phyloP scores from a whole-genome alignment of 2,888 invertebrate species.

The Brenthis hecate region DNA sequence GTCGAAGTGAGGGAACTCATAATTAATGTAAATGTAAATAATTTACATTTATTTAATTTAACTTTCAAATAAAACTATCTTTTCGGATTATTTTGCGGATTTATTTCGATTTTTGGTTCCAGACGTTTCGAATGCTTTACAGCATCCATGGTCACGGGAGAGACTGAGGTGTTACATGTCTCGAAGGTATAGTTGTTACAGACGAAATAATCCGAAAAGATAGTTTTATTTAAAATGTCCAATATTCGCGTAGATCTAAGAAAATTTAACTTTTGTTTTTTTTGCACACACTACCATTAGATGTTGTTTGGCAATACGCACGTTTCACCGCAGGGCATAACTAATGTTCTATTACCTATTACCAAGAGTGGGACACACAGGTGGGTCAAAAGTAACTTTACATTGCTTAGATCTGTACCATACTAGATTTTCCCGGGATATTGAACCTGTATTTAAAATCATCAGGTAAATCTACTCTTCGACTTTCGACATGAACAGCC shows the following conservation, averaged over 20 bases:
- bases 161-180: too few relatives aligned
- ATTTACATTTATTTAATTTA: not conserved
- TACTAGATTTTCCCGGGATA: not conserved
- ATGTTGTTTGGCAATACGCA: conserved; percentile 28
- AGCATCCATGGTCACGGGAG: too few relatives aligned
- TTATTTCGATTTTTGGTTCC: too few relatives aligned
- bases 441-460: not conserved
- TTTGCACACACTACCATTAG: conserved; percentile 24
- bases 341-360: conserved; percentile 27
- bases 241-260: too few relatives aligned
- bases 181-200: too few relatives aligned
- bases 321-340: conserved; percentile 31
- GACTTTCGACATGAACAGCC: not conserved
- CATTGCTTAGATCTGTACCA: not conserved
- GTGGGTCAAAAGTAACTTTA: conserved; percentile 4
- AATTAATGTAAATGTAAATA: too few relatives aligned
- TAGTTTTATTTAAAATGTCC: too few relatives aligned
- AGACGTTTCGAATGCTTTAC: too few relatives aligned
- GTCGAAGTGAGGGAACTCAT: too few relatives aligned
- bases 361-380: conserved; percentile 15
- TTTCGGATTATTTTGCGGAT: too few relatives aligned
- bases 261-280: not conserved
- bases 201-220: too few relatives aligned
- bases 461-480: not conserved
- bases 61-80: not conserved